Evolutionary conservation across 2,797 vertebrate species (phyloP).

Genomic region (Esox masquinongy): DNA sequence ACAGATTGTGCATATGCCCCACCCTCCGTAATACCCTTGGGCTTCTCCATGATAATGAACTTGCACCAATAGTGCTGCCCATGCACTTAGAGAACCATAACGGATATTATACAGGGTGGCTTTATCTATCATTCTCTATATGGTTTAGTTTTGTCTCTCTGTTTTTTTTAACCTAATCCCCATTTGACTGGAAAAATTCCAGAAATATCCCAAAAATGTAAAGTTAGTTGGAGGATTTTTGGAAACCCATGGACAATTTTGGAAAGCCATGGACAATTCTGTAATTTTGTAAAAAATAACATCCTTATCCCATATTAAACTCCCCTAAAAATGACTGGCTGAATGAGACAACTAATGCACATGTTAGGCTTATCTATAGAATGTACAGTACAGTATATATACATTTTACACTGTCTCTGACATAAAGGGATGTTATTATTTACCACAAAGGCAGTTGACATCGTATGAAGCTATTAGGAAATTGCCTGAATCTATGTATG

Average conservation of each 20-base stretch:
- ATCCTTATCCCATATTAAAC: constrained; percentile 54
- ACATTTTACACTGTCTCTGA: constrained; percentile 61
- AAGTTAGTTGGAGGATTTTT: background rate
- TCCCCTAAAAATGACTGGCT: constrained; percentile 74
- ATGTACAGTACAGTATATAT: background rate
- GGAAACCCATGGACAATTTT: background rate
- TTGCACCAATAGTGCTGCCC: too few relatives aligned
- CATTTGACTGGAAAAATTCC: background rate
- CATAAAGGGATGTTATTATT: constrained; percentile 67
- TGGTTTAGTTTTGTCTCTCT: constrained; percentile 75
- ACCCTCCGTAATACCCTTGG: too few relatives aligned
- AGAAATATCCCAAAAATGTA: background rate
- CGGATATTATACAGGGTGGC: too few relatives aligned
- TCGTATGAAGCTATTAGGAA: constrained; percentile 59
- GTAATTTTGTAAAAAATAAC: too few relatives aligned
- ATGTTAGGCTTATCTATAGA: constrained; percentile 70
- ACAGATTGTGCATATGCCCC: too few relatives aligned
- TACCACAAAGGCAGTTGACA: constrained; percentile 57
- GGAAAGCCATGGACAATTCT: background rate
- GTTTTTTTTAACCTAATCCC: constrained; percentile 24
- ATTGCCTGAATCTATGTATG: constrained; percentile 34
- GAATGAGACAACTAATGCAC: constrained; percentile 78
- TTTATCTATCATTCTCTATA: constrained; percentile 47
- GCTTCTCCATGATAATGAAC: too few relatives aligned
- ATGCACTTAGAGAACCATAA: too few relatives aligned